phyloP scores from a whole-genome alignment of 2,113 vertebrate genomes.

The Calidris pugnax region DNA sequence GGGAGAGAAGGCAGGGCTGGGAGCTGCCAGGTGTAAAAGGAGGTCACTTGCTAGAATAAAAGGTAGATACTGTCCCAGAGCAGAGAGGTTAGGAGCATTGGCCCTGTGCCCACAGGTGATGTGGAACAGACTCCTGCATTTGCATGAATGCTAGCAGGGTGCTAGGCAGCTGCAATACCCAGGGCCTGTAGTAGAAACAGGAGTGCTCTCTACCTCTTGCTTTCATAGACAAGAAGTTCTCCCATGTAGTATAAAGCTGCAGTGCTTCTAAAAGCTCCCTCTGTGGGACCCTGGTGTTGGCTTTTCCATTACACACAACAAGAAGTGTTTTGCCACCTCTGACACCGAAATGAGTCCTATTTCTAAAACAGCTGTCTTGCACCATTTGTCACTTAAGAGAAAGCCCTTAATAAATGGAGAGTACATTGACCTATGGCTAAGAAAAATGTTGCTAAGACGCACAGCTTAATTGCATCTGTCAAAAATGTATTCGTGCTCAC shows the following conservation, averaged over 20 bases:
- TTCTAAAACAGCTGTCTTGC: slow-evolving; percentile 25
- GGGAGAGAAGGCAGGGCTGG: not conserved
- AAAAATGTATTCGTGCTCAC: slow-evolving; percentile 18
- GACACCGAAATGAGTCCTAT: not conserved
- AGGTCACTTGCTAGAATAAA: not conserved
- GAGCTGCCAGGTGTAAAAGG: not conserved
- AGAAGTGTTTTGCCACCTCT: slow-evolving; percentile 41
- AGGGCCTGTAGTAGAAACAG: not conserved
- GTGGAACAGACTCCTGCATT: not conserved
- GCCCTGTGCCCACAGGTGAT: not conserved
- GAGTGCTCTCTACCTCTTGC: not conserved
- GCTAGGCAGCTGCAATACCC: not conserved
- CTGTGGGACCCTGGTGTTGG: not conserved
- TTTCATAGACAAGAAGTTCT: not conserved
- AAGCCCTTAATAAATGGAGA: slow-evolving; percentile 34
- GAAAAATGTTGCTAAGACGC: slow-evolving; percentile 40
- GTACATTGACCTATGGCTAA: slow-evolving; percentile 32
- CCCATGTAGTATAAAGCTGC: not conserved
- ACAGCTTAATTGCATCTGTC: slow-evolving; percentile 57
- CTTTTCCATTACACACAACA: not conserved
- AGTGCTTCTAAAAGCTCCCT: not conserved
- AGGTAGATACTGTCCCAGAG: not conserved
- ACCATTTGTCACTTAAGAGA: slow-evolving; percentile 28
- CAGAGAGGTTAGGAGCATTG: not conserved
- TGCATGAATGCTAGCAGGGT: not conserved